Conservation (phyloP, 2,113 vertebrate species). For the Scophthalmus maximus region DNA sequence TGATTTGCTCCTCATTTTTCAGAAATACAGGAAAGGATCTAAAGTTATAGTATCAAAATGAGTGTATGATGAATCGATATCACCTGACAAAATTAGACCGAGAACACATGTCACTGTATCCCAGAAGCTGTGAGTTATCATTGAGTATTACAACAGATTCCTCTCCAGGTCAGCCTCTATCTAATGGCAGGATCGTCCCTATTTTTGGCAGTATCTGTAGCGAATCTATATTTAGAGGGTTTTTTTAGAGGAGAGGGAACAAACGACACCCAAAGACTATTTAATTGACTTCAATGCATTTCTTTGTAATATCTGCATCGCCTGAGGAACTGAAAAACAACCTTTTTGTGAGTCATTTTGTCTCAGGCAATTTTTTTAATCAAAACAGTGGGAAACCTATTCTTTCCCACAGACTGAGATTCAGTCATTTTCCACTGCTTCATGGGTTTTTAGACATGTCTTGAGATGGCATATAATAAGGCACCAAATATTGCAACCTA, state of each 20-base stretch:
- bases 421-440: not conserved
- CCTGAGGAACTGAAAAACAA: constrained; percentile 3
- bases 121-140: constrained; percentile 34
- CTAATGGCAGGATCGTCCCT: constrained; percentile 10
- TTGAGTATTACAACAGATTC: constrained; percentile 7
- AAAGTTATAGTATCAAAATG: not conserved
- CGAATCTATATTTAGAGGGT: constrained; percentile 45
- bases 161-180: constrained; percentile 23
- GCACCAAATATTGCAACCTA: not conserved
- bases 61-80: not conserved
- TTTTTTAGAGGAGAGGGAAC: constrained; percentile 1
- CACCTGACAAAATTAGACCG: constrained; percentile 23
- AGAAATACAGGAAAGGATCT: not conserved
- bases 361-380: constrained; percentile 3
- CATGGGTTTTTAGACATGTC: too few relatives aligned
- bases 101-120: constrained; percentile 14
- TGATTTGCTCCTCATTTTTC: not conserved
- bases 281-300: not conserved
- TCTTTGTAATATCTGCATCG: not conserved
- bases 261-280: not conserved
- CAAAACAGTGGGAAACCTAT: not conserved
- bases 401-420: not conserved
- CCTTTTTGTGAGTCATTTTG: not conserved
- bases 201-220: not conserved
- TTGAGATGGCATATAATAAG: not conserved